Evolutionary conservation across 23 tunicate species (phyloP), one percentile per base, ranked within the genome.

Genomic region (Corella eumyota): DNA sequence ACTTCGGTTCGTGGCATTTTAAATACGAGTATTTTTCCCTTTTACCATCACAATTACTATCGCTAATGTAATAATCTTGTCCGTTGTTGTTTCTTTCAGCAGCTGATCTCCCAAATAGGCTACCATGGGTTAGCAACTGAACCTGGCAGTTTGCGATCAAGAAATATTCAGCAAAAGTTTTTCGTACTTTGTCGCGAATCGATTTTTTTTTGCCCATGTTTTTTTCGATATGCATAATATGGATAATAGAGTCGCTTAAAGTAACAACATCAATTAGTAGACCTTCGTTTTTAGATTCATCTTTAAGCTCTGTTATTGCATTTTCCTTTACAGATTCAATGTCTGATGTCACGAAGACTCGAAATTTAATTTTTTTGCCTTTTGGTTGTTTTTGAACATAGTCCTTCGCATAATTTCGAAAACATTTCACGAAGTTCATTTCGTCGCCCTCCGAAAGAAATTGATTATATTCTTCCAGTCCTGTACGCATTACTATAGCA

Each of bases 261-360:
- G 88, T 56, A 11, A 79, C 60, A 19, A 88, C 81, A 25, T 88
- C 81, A 15, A 78, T 29, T 36, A 53, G 36, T n/a, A 66, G 25
- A 3, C 65, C 71, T 4, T 45, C 56, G 5, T 62, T 53, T 11
- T 70, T 47, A 6, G 58, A 28, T 58, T 36, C 20, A 17, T 59
- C 27, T 5, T 30, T 15, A 24, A 88, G 56, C 34, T 66, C 88
- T 17, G 45, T 29, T 4, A 88, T 66, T 30, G 70, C 88, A 19
- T 46, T 67, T 50, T 72, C 21, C 36, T 88, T 88, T 27, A 74
- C 74, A 32, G 32, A 37, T 9, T 40, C 61, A 50, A 60, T 32
- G 64, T 88, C 96, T 20, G 96, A 88, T 55, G 96, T 73, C 38
- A 88, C 96, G 60, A 88, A 88, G 21, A 88, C 81, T 19, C 48